Evolutionary conservation across 2,797 vertebrate species (phyloP), one percentile per base, ranked within the genome.

Genomic region (Acestrorhynchus altus): DNA sequence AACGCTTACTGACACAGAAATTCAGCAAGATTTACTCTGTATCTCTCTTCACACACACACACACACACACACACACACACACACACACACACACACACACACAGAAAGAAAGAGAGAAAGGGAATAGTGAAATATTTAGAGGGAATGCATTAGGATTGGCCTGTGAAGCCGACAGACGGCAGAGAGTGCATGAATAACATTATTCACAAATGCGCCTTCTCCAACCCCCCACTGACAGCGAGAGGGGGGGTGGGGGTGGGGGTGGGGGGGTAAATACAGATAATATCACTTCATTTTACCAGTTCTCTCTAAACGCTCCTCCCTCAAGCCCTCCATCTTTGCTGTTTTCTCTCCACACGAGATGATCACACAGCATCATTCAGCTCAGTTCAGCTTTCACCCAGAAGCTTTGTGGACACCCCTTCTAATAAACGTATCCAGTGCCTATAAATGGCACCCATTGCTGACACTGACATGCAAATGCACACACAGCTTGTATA

Each of bases 91-190:
- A 42, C 10, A 54, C 46, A 74, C 72, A 54, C 10, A 51, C 28
- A 60, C 65, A 35, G 35, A 67, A 26, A 61, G 1, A 24, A 11
- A 49, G 7, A 83, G 76, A 87, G 75, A 75, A 72, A 81, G 77
- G 86, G 83, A 76, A 72, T 83, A 78, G 88, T 93, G 86, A 93
- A 93, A 94, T 93, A 94, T 94, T 94, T 89, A 94, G 86, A 82
- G 82, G 82, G 86, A 92, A 87, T 85, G 87, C 92, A 92, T 94
- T 94, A 93, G 87, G 85, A 88, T 82, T 42, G 31, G 44, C 44
- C 28, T 51, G 52, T 56, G 22, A 39, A 51, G n/a, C 56, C 20
- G 16, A 77, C 86, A 87, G 86, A 83, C 42, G 47, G 22, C 82
- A 83, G 83, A 77, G 73, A 54, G 60, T 10, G 46, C 20, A 9